Percentiles rank a stretch among this genome's conserved stretches.
Conservation (phyloP, 2,888 invertebrate genomes). For the Mythimna vitellina region DNA sequence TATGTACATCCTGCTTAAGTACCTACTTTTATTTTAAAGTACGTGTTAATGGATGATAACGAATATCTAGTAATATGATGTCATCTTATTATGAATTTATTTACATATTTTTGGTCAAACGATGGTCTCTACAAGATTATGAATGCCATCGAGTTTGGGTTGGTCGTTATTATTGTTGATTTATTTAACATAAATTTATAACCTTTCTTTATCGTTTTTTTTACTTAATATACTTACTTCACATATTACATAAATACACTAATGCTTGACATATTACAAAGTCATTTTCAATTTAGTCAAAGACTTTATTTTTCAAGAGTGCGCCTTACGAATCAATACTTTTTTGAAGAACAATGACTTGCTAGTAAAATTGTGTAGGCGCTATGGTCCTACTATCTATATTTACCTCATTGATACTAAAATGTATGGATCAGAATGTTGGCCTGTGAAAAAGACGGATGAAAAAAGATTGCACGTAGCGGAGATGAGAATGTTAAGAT, state of each 20-base stretch:
- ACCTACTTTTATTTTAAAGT: constrained; percentile 29
- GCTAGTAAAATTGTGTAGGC: constrained; percentile 3
- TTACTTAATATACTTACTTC: too few relatives aligned
- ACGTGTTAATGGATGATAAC: constrained; percentile 50
- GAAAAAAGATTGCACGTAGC: too few relatives aligned
- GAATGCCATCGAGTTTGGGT: constrained; percentile 35
- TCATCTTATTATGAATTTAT: constrained; percentile 29
- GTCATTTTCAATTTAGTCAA: too few relatives aligned
- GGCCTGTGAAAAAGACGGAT: too few relatives aligned
- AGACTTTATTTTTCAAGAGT: background rate
- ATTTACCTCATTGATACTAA: background rate
- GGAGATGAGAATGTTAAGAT: too few relatives aligned
- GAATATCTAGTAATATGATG: constrained; percentile 32
- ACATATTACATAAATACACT: too few relatives aligned
- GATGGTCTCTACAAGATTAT: background rate
- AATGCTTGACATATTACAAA: too few relatives aligned
- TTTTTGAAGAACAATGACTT: background rate
- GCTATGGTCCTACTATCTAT: background rate
- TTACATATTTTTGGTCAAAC: constrained; percentile 36
- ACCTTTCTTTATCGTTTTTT: background rate
- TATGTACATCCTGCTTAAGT: constrained; percentile 39
- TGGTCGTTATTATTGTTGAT: background rate
- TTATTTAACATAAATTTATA: background rate
- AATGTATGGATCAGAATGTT: too few relatives aligned
- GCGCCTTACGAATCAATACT: background rate